Evolutionary conservation across 1,140 invertebrate species (phyloP).

Genomic region (Drosophila parabipectinata): DNA sequence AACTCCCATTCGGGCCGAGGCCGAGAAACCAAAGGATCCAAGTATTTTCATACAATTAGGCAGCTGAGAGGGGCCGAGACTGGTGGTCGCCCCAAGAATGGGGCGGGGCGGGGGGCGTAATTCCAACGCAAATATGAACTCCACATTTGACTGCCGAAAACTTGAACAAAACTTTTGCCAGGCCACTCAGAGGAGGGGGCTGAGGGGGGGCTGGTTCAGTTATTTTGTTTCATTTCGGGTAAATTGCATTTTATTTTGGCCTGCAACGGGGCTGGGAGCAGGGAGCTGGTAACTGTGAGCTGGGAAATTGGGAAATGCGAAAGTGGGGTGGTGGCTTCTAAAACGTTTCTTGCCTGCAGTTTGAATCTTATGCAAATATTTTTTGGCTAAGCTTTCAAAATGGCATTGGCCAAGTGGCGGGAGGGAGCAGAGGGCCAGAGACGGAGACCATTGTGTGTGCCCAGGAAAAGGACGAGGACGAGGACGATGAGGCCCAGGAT

Average conservation of each 20-base stretch:
- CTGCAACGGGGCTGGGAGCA: constrained; percentile 2
- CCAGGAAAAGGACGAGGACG: constrained; percentile 2
- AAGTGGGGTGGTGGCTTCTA: constrained; percentile 12
- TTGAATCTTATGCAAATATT: constrained; percentile 81
- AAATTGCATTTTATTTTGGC: constrained; percentile 66
- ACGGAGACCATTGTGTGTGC: constrained; percentile 43
- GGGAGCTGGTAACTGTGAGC: neutral
- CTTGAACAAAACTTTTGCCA: constrained; percentile 49
- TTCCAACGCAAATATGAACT: constrained; percentile 58
- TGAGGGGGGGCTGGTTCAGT: constrained; percentile 9
- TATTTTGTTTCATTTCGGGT: constrained; percentile 69
- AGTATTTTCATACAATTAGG: constrained; percentile 80
- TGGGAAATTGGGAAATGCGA: neutral
- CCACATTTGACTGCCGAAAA: constrained; percentile 59
- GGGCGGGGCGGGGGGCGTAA: neutral
- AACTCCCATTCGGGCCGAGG: constrained; percentile 56
- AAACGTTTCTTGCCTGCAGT: constrained; percentile 71
- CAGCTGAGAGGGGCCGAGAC: constrained; percentile 12
- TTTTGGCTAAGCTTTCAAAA: constrained; percentile 72
- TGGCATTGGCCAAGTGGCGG: constrained; percentile 40
- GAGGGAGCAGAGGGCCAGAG: neutral
- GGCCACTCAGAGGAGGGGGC: constrained; percentile 21
- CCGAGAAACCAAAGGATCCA: constrained; percentile 47
- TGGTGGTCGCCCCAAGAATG: neutral
- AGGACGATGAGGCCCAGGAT: constrained; percentile 13